Evolutionary conservation across 1,140 invertebrate genomes (phyloP).

Genomic region (Belonocnema kinseyi): DNA sequence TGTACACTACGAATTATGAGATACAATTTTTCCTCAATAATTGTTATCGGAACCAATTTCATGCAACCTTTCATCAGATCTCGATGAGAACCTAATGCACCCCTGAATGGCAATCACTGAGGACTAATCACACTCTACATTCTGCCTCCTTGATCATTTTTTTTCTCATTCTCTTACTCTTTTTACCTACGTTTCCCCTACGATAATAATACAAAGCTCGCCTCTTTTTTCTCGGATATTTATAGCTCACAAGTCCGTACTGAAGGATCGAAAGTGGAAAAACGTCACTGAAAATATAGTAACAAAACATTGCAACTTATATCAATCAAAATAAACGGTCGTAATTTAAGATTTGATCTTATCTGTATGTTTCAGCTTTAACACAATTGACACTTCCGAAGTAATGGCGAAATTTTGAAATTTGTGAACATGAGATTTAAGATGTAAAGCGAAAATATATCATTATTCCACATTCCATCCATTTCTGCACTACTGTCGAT

Average conservation of each 20-base stretch:
- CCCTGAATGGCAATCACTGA: constrained; percentile 10
- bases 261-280: background rate
- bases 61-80: constrained; percentile 21
- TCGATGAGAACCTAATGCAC: constrained; percentile 13
- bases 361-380: too few species aligned
- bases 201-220: background rate
- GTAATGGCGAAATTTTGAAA: too few species aligned
- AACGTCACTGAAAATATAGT: background rate
- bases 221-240: background rate
- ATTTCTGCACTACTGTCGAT: background rate
- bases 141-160: background rate
- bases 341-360: too few species aligned
- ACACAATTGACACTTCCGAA: too few species aligned
- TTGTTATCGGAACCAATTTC: background rate
- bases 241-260: background rate
- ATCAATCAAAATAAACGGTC: too few species aligned
- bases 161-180: background rate
- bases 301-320: too few species aligned
- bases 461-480: background rate
- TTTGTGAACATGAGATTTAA: too few species aligned
- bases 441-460: background rate
- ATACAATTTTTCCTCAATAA: constrained; percentile 35
- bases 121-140: constrained; percentile 15
- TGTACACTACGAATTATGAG: constrained; percentile 52
- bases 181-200: background rate